Conservation (phyloP, 2,888 invertebrate species). For the Hoplodrina ambigua region DNA sequence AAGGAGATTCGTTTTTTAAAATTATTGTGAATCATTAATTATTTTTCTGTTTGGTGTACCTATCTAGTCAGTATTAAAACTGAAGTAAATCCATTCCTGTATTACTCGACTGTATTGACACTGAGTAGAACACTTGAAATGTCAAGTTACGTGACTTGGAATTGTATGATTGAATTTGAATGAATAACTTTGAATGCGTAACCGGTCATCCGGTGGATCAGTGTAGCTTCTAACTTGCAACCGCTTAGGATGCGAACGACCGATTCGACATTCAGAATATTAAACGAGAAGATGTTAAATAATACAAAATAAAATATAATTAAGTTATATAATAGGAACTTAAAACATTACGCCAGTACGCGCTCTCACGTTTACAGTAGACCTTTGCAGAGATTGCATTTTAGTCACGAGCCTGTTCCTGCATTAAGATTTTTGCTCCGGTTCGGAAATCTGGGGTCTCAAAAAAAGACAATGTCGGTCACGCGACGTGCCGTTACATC, state of each 20-base stretch:
- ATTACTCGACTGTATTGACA: slow-evolving; percentile 40
- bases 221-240: slow-evolving; percentile 74
- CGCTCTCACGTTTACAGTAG: background rate
- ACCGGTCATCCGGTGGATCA: slow-evolving; percentile 70
- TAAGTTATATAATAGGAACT: background rate
- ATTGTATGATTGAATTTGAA: slow-evolving; percentile 77
- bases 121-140: slow-evolving; percentile 46
- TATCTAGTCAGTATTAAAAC: too few species aligned
- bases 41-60: background rate
- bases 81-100: background rate
- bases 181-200: slow-evolving; percentile 73
- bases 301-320: slow-evolving; percentile 20
- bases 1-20: background rate
- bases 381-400: background rate
- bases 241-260: slow-evolving; percentile 67
- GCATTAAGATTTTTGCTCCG: slow-evolving; percentile 36
- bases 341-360: background rate
- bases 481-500: slow-evolving; percentile 78
- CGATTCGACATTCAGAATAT: slow-evolving; percentile 66
- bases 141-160: slow-evolving; percentile 81
- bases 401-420: slow-evolving; percentile 14
- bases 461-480: slow-evolving; percentile 70
- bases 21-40: background rate
- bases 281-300: slow-evolving; percentile 34
- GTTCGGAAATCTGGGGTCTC: slow-evolving; percentile 62